phyloP scores from a whole-genome alignment of 2,113 vertebrate genomes.

The Larimichthys crocea region DNA sequence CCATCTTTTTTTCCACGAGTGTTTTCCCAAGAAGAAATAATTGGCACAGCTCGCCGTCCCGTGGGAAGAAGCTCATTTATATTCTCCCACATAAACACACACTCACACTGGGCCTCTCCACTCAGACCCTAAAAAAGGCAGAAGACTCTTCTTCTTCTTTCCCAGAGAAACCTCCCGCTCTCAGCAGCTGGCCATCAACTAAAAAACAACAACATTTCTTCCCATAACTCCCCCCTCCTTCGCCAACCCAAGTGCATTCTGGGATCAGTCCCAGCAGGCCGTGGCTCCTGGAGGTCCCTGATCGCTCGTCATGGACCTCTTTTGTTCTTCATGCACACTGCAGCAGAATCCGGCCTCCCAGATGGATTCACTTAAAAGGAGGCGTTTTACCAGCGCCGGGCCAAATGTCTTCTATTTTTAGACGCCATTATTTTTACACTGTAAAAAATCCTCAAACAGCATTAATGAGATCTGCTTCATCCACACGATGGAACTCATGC shows the following conservation, averaged over 20 bases:
- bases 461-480: background rate
- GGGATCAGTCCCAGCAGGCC: slow-evolving; percentile 61
- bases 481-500: too few species aligned
- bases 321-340: slow-evolving; percentile 39
- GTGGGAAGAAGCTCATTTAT: slow-evolving; percentile 68
- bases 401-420: slow-evolving; percentile 44
- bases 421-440: slow-evolving; percentile 10
- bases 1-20: slow-evolving; percentile 39
- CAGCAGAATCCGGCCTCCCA: slow-evolving; percentile 30
- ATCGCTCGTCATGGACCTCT: slow-evolving; percentile 53
- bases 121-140: slow-evolving; percentile 12
- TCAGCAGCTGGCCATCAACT: slow-evolving; percentile 35
- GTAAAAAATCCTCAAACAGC: background rate
- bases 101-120: background rate
- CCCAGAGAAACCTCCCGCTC: slow-evolving; percentile 33
- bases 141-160: background rate
- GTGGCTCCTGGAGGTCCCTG: slow-evolving; percentile 40
- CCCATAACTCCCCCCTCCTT: background rate
- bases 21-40: slow-evolving; percentile 78
- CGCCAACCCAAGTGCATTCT: slow-evolving; percentile 29
- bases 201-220: slow-evolving; percentile 6
- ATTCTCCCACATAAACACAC: slow-evolving; percentile 63
- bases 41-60: slow-evolving; percentile 63
- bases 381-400: background rate
- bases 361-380: slow-evolving; percentile 33